These are phyloP conservation scores for Nowickia ferox DNA, from an alignment of 2,888 invertebrate genomes.

Conservation along the genomic window DNA sequence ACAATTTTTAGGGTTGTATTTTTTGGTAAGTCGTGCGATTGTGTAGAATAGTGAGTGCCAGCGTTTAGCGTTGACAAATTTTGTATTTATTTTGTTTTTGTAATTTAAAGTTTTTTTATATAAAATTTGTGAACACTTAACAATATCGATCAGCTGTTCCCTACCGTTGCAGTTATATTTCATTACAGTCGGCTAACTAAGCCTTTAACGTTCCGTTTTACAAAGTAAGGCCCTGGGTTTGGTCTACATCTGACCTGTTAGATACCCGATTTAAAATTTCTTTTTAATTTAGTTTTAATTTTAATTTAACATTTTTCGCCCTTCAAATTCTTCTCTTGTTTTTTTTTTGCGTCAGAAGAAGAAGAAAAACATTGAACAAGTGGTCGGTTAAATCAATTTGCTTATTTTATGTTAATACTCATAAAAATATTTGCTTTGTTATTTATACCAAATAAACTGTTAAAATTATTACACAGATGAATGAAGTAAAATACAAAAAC, in stretches of 20 bases:
- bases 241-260: not conserved
- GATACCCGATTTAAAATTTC: conserved; percentile 18
- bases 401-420: conserved; percentile 44
- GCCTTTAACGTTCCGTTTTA: too few species aligned
- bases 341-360: not conserved
- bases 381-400: conserved; percentile 39
- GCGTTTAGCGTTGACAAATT: too few species aligned
- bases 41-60: too few species aligned
- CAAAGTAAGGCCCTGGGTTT: not conserved
- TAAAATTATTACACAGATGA: conserved; percentile 8
- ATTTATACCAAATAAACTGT: conserved; percentile 22
- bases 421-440: conserved; percentile 12
- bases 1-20: too few species aligned
- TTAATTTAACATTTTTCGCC: conserved; percentile 8
- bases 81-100: too few species aligned
- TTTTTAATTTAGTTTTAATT: not conserved
- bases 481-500: conserved; percentile 25
- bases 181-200: too few species aligned
- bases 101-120: too few species aligned
- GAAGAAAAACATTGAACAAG: conserved; percentile 30
- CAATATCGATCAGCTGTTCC: too few species aligned
- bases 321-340: conserved; percentile 1
- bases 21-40: too few species aligned
- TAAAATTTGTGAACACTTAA: too few species aligned
- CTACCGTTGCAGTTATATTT: too few species aligned